phyloP scores from a whole-genome alignment of 1,140 invertebrate genomes.

The Leucophenga varia region DNA sequence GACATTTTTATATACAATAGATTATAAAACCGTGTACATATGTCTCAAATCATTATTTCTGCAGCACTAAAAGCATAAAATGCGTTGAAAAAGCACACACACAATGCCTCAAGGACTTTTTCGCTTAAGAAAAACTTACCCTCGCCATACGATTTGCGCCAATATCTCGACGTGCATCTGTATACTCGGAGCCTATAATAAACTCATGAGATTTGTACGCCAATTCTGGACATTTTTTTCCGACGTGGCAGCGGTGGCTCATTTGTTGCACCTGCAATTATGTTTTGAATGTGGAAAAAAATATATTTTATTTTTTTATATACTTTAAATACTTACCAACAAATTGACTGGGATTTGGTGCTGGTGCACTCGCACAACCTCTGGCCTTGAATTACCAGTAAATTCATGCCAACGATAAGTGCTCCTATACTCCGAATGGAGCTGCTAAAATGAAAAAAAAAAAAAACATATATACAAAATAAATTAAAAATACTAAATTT shows the following conservation, averaged over 20 bases:
- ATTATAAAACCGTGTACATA: too few species aligned
- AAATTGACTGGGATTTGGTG: constrained; percentile 61
- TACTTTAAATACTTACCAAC: constrained; percentile 54
- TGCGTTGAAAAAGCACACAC: not conserved
- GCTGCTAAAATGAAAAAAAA: constrained; percentile 63
- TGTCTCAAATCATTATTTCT: too few species aligned
- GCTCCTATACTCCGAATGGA: constrained; percentile 89
- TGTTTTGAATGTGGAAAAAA: too few species aligned
- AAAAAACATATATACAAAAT: constrained; percentile 3
- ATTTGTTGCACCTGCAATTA: constrained; percentile 58
- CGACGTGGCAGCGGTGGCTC: constrained; percentile 80
- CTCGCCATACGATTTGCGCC: constrained; percentile 46
- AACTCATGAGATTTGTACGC: constrained; percentile 82
- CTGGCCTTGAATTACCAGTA: constrained; percentile 69
- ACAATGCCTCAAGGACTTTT: not conserved
- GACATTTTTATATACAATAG: too few species aligned
- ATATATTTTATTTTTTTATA: constrained; percentile 5
- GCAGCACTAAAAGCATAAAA: constrained; percentile 6
- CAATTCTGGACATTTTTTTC: constrained; percentile 83
- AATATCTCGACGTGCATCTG: constrained; percentile 47
- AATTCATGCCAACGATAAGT: constrained; percentile 92
- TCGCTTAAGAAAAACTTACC: constrained; percentile 31
- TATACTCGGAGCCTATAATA: constrained; percentile 63
- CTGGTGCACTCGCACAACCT: constrained; percentile 63
- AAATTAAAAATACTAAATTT: too few species aligned